Percentiles rank a stretch among this genome's conserved stretches.
phyloP scores from a whole-genome alignment of 2,797 vertebrate genomes.

The Anabas testudineus region DNA sequence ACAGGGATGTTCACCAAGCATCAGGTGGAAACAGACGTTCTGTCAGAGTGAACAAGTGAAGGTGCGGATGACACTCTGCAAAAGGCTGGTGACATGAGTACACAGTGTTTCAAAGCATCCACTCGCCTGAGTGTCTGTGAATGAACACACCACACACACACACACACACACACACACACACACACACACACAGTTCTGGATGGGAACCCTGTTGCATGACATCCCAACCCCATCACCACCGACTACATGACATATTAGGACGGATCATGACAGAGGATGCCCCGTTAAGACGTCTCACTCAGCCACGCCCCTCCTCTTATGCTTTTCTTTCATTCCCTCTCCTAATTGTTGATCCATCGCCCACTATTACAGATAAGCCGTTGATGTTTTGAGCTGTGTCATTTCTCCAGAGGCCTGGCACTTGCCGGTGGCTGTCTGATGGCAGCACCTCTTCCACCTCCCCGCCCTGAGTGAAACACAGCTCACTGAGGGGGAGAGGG shows the following conservation, averaged over 20 bases:
- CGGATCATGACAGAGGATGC: constrained; percentile 8
- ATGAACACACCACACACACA: constrained; percentile 19
- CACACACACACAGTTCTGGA: constrained; percentile 1
- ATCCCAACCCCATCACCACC: constrained; percentile 26
- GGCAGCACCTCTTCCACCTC: constrained; percentile 31
- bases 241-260: constrained; percentile 17
- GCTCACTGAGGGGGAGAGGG: background rate
- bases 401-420: constrained; percentile 52
- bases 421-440: constrained; percentile 37
- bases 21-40: background rate
- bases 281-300: constrained; percentile 21
- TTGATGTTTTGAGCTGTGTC: constrained; percentile 60
- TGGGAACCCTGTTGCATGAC: constrained; percentile 49
- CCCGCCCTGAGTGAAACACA: constrained; percentile 21
- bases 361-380: background rate
- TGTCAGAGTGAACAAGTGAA: constrained; percentile 33
- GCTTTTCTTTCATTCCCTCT: constrained; percentile 1
- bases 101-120: constrained; percentile 34
- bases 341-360: constrained; percentile 6
- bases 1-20: background rate
- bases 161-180: constrained; percentile 10
- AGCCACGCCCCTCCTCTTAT: constrained; percentile 66
- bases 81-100: constrained; percentile 39
- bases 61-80: constrained; percentile 29
- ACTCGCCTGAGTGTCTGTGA: constrained; percentile 18